Evolutionary conservation across 2,888 invertebrate genomes (phyloP).

Genomic region (Notocelia uddmanniana): DNA sequence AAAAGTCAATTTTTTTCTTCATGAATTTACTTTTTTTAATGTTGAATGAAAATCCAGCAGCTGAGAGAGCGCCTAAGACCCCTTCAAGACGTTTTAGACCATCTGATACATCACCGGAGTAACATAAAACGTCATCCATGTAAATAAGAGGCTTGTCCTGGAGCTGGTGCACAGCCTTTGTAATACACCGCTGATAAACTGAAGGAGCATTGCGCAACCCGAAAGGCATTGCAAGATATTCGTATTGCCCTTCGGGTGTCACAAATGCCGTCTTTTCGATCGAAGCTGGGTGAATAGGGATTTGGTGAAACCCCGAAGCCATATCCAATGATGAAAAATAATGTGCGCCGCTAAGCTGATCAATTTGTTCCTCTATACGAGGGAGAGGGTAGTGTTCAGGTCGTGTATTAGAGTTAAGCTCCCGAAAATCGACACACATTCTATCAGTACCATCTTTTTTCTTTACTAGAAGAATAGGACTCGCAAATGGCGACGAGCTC

Average conservation of each 20-base stretch:
- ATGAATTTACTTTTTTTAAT: background rate
- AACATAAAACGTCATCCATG: constrained; percentile 54
- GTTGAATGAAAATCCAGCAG: too few relatives aligned
- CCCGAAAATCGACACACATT: constrained; percentile 28
- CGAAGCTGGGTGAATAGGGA: constrained; percentile 47
- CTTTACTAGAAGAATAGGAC: constrained; percentile 4
- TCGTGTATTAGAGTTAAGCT: constrained; percentile 53
- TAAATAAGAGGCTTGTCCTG: constrained; percentile 37
- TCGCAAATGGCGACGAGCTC: constrained; percentile 51
- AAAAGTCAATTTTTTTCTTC: constrained; percentile 40
- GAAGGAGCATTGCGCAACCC: constrained; percentile 30
- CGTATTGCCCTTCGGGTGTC: constrained; percentile 14
- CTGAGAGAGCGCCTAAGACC: too few relatives aligned
- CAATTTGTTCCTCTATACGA: constrained; percentile 44
- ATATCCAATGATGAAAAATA: constrained; percentile 45
- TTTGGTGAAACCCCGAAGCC: constrained; percentile 51
- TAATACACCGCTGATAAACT: constrained; percentile 23
- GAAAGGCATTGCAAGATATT: constrained; percentile 33
- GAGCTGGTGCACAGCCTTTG: background rate
- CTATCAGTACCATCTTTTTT: constrained; percentile 47
- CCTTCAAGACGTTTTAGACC: too few relatives aligned
- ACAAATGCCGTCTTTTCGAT: constrained; percentile 36
- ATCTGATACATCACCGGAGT: background rate
- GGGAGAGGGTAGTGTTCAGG: constrained; percentile 47
- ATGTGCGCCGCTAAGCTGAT: constrained; percentile 42